Conservation (phyloP, 2,113 vertebrate species). For the Indri indri region DNA sequence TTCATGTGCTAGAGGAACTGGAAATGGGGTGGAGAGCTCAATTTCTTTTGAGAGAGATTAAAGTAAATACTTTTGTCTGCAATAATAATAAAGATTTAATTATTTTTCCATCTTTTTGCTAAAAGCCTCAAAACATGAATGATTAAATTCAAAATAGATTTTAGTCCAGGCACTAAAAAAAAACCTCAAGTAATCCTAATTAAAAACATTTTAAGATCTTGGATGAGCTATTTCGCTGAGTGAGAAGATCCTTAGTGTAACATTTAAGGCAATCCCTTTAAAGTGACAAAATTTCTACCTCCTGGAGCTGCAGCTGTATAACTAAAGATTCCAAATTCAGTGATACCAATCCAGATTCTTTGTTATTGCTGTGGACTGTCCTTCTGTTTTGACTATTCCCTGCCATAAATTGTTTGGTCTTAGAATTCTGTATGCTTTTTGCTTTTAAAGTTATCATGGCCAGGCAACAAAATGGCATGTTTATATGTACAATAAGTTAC, state of each 20-base stretch:
- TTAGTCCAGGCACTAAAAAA: not conserved
- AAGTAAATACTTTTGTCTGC: slow-evolving; percentile 39
- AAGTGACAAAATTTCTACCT: not conserved
- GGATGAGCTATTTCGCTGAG: not conserved
- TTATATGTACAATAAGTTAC: not conserved
- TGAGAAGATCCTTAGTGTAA: not conserved
- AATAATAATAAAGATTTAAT: slow-evolving; percentile 27
- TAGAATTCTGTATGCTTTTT: not conserved
- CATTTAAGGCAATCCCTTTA: not conserved
- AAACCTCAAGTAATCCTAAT: not conserved
- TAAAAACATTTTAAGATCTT: slow-evolving; percentile 14
- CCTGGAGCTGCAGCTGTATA: not conserved
- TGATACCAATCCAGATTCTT: not conserved
- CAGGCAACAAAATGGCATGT: not conserved
- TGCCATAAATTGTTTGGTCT: slow-evolving; percentile 13
- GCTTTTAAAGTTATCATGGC: not conserved
- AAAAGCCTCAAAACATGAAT: slow-evolving; percentile 32
- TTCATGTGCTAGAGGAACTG: slow-evolving; percentile 15
- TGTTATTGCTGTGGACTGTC: not conserved
- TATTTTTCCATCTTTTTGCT: slow-evolving; percentile 45
- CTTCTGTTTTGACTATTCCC: slow-evolving; percentile 19
- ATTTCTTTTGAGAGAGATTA: slow-evolving; percentile 34
- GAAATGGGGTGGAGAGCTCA: not conserved
- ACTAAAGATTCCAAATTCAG: not conserved
- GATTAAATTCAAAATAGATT: slow-evolving; percentile 52